Evolutionary conservation across 2,888 invertebrate genomes (phyloP), one percentile per base, ranked within the genome.

Genomic region (Calliphora vomitoria): DNA sequence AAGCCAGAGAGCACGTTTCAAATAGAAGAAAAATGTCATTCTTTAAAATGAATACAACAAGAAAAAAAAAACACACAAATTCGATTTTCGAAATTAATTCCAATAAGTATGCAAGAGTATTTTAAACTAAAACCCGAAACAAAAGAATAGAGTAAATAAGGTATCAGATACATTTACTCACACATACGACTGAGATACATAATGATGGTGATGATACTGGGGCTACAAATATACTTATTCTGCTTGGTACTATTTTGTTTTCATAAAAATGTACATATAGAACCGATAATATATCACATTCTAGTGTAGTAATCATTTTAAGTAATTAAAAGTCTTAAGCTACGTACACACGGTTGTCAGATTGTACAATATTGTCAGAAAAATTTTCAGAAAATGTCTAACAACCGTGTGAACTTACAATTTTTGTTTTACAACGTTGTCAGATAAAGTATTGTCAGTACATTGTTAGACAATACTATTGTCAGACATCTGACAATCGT

Each of bases 1-100:
- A 75, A 87, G 78, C 78, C 85, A 35, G 79, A 87, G 87, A 87
- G 75, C 82, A 68, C 47, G 62, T 85, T 85, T 78, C 62, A 68
- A 66, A 75, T 80, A 71, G 78, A 62, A 71, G 78, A 55, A 76
- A 83, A 83, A 41, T 76, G 76, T 71, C 62, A 76, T 55, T 64
- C 47, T 41, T 62, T 11, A 41, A 68, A 50, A 35, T 50, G 13
- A 55, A 50, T 18, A 68, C 50, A 41, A 71, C 20, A n/a, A 10
- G n/a, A 47, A 35, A 68, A 15, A 31, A 69, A 47, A n/a, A n/a
- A n/a, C n/a, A 35, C 35, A 62, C 44, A 44, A 41, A 13, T 66
- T 81, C 81, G 74, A 84, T 74, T 50, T 87, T 85, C 74, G 87
- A 85, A 85, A 74, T 53, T 79, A 35, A 72, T 80, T 80, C 53